These are phyloP conservation scores for Karalla daura DNA, from an alignment of 2,797 vertebrate species.

Conservation along the genomic window DNA sequence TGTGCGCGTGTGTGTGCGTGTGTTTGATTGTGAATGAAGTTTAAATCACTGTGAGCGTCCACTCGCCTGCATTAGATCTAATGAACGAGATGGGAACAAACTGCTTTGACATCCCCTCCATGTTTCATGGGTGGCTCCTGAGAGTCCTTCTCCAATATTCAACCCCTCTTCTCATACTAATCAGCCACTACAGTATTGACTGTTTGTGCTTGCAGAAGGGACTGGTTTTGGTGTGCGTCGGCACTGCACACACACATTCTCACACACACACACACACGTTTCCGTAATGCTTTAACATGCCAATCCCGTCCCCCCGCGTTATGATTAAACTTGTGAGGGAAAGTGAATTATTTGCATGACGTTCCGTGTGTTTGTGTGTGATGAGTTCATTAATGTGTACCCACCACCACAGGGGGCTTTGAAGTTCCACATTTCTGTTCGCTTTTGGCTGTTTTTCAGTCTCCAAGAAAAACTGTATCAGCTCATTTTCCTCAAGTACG, in stretches of 20 bases:
- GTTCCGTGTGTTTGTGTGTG: constrained; percentile 46
- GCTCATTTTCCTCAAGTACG: constrained; percentile 73
- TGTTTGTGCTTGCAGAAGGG: constrained; percentile 67
- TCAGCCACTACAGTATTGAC: constrained; percentile 70
- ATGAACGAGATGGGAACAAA: constrained; percentile 78
- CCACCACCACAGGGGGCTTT: constrained; percentile 59
- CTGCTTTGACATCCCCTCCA: constrained; percentile 77
- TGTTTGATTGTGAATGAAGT: constrained; percentile 23
- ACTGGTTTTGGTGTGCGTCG: constrained; percentile 44
- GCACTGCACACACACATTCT: constrained; percentile 20
- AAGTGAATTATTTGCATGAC: constrained; percentile 40
- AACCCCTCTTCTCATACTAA: constrained; percentile 71
- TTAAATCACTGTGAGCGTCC: constrained; percentile 45
- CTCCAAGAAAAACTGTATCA: constrained; percentile 72
- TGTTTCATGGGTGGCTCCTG: constrained; percentile 71
- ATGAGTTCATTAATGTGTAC: constrained; percentile 70
- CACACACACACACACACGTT: constrained; percentile 6
- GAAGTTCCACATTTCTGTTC: constrained; percentile 57
- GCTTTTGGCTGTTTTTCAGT: constrained; percentile 78
- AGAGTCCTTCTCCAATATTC: constrained; percentile 72
- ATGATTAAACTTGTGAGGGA: constrained; percentile 44
- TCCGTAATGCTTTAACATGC: constrained; percentile 36
- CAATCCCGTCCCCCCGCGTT: constrained; percentile 46
- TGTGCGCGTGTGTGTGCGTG: constrained; percentile 23
- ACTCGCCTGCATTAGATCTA: constrained; percentile 63